Percentiles rank a stretch among this genome's conserved stretches.
Conservation (phyloP, 2,797 vertebrate species). For the Pteropus rufus region DNA sequence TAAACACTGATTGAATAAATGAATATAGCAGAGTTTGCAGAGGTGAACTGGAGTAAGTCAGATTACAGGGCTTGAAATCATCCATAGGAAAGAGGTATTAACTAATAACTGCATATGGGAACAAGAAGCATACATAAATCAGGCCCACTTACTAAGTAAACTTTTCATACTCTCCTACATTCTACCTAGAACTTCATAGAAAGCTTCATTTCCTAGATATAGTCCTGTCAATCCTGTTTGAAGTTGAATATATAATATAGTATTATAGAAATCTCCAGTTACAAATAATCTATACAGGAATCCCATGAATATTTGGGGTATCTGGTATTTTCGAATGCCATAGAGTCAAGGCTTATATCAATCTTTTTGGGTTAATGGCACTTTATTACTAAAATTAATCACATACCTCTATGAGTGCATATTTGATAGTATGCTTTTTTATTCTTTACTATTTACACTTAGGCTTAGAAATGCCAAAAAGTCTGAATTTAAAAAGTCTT, state of each 20-base stretch:
- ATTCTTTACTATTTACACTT: background rate
- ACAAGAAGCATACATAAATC: background rate
- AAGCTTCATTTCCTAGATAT: background rate
- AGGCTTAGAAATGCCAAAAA: background rate
- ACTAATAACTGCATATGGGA: background rate
- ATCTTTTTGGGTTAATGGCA: background rate
- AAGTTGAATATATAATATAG: background rate
- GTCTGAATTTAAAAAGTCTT: background rate
- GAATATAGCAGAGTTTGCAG: background rate
- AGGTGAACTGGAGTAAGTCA: background rate
- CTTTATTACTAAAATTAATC: background rate
- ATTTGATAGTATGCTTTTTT: background rate
- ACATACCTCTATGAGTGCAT: background rate
- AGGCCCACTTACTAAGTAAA: background rate
- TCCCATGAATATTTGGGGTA: background rate
- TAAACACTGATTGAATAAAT: background rate
- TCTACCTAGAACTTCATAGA: background rate
- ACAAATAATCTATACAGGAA: background rate
- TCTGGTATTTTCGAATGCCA: background rate
- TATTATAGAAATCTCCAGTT: background rate
- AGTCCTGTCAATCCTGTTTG: background rate
- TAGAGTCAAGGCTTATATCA: background rate
- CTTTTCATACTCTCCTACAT: background rate
- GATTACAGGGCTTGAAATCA: background rate
- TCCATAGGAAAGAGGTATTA: background rate